phyloP scores from a whole-genome alignment of 2,888 invertebrate genomes.

The Schizotus pectinicornis region DNA sequence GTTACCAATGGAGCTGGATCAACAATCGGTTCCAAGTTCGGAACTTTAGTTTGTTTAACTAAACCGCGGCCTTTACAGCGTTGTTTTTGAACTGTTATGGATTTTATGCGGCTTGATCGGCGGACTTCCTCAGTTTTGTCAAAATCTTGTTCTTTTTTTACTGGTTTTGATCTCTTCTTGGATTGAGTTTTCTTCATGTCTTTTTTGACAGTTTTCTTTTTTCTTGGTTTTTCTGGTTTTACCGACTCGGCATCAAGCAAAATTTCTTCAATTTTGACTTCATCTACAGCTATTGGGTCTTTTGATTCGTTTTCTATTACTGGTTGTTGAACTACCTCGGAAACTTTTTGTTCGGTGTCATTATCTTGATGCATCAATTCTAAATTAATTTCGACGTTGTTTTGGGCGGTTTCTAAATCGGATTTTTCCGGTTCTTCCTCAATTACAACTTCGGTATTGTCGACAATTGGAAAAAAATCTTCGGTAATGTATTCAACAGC shows the following conservation, averaged over 20 bases:
- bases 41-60: slow-evolving; percentile 60
- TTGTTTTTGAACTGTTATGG: slow-evolving; percentile 72
- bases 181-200: slow-evolving; percentile 6
- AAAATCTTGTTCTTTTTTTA: slow-evolving; percentile 15
- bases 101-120: slow-evolving; percentile 77
- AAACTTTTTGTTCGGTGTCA: background rate
- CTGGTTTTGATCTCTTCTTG: slow-evolving; percentile 29
- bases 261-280: slow-evolving; percentile 3
- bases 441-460: slow-evolving; percentile 29
- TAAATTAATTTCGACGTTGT: too few species aligned
- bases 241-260: background rate
- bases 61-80: slow-evolving; percentile 71
- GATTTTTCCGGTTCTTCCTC: slow-evolving; percentile 27
- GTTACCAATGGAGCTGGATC: slow-evolving; percentile 57
- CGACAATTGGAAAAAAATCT: slow-evolving; percentile 30
- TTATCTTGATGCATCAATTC: background rate
- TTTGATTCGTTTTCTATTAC: slow-evolving; percentile 10
- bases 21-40: slow-evolving; percentile 59
- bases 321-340: slow-evolving; percentile 4
- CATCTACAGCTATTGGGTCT: slow-evolving; percentile 3
- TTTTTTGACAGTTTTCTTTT: slow-evolving; percentile 11
- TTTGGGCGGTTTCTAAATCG: slow-evolving; percentile 8
- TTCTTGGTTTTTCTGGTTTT: slow-evolving; percentile 7
- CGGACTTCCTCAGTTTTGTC: slow-evolving; percentile 59
- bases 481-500: slow-evolving; percentile 45